These are phyloP conservation scores for Lasioglossum pauxillum DNA, from an alignment of 2,888 invertebrate genomes.

Conservation along the genomic window DNA sequence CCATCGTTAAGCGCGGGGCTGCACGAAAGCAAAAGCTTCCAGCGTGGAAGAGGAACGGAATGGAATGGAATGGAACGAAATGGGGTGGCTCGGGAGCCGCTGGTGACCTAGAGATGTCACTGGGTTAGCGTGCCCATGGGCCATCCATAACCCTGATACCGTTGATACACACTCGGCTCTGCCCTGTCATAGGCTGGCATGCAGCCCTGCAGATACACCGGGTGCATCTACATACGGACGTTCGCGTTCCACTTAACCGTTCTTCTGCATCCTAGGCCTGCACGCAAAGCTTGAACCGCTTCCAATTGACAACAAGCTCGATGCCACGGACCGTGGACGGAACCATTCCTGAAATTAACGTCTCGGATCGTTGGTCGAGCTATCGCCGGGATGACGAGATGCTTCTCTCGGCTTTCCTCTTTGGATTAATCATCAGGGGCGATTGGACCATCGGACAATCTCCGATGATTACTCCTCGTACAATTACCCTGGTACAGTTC, in stretches of 20 bases:
- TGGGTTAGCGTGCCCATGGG: slow-evolving; percentile 82
- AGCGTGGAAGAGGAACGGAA: not conserved
- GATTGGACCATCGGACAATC: not conserved
- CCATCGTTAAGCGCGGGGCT: not conserved
- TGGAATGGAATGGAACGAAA: not conserved
- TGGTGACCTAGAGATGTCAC: slow-evolving; percentile 83
- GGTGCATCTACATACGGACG: slow-evolving; percentile 50
- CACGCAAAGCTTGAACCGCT: slow-evolving; percentile 47
- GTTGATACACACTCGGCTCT: slow-evolving; percentile 73
- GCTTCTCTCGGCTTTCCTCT: not conserved
- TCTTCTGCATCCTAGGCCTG: slow-evolving; percentile 45
- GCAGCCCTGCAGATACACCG: slow-evolving; percentile 55
- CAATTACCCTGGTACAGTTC: not conserved
- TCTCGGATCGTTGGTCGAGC: not conserved
- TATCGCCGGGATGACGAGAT: not conserved
- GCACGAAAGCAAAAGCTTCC: slow-evolving; percentile 7
- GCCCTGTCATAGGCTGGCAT: slow-evolving; percentile 62
- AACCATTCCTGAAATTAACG: not conserved
- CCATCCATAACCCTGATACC: slow-evolving; percentile 81
- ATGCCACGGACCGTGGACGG: not conserved
- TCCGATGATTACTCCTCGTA: not conserved
- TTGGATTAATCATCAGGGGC: not conserved
- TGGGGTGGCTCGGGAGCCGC: slow-evolving; percentile 36
- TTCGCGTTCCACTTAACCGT: slow-evolving; percentile 44
- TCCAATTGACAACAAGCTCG: slow-evolving; percentile 14